Evolutionary conservation across 2,113 vertebrate species (phyloP), one percentile per base, ranked within the genome.

Genomic region (Cynoglossus semilaevis): DNA sequence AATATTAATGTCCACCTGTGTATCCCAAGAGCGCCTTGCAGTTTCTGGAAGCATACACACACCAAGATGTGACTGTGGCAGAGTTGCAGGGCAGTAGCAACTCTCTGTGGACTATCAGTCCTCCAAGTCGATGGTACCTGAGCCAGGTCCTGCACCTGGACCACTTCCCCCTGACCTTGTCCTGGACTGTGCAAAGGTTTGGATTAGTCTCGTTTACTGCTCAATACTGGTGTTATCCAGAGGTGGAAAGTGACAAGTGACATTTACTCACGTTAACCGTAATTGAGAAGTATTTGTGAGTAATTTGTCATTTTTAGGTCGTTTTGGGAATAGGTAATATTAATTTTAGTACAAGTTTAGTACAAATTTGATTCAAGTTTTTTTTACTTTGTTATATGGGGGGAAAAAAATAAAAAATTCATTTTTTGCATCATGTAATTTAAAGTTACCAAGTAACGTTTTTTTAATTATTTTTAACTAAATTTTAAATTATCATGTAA

Each of bases 21-120:
- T 63, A 69, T 40, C 60, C 69, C 59, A 67, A 84, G 82, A 81
- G 58, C 69, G 82, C 82, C 1, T 58, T 84, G 67, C 82, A 81
- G 73, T 84, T 84, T 46, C 67, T 82, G 36, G 80, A 82, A 49
- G 80, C 70, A 0, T 82, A 82, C 1, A 4, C 55, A 7, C 46
- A 1, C 3, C 76, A 79, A 38, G 80, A 82, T 1, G 80, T 79
- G 41, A 74, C 76, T 0, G 37, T 79, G 44, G 80, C 80, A 0
- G 73, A 74, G 56, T 49, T 82, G 47, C 76, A 77, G 60, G 80
- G 80, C 44, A 76, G 72, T 67, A 82, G 80, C 3, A 82, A 82
- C 63, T 79, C 80, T 15, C 67, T 82, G 29, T 82, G 80, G 80
- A 82, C 80, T 58, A 82, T 82, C 70, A 82, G 80, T 11, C 80